phyloP scores from a whole-genome alignment of 2,797 vertebrate species.

The Hippopotamyrus pictus region DNA sequence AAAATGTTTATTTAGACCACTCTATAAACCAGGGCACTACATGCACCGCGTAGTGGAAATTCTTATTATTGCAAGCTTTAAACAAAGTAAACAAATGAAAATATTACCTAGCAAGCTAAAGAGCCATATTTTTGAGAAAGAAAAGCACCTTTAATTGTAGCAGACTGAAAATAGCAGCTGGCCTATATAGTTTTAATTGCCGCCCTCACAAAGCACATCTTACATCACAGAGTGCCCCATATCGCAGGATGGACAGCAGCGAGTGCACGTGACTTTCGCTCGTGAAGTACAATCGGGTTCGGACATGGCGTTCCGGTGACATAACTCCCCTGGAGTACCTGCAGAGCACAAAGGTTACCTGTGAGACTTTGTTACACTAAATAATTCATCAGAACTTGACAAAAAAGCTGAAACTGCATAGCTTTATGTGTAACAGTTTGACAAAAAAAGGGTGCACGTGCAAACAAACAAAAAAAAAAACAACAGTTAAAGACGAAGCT shows the following conservation, averaged over 20 bases:
- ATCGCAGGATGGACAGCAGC: conserved; percentile 75
- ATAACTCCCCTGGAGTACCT: conserved; percentile 84
- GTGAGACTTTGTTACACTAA: not conserved
- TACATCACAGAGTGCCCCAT: conserved; percentile 79
- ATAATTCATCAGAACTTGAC: not conserved
- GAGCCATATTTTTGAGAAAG: not conserved
- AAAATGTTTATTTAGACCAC: not conserved
- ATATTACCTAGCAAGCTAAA: not conserved
- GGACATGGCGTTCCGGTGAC: conserved; percentile 82
- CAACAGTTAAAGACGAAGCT: not conserved
- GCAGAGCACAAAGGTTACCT: not conserved
- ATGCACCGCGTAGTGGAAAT: not conserved
- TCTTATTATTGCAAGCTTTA: not conserved
- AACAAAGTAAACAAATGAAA: not conserved
- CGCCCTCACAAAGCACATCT: conserved; percentile 34
- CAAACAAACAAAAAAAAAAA: not conserved
- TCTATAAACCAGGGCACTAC: not conserved
- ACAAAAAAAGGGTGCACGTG: not conserved
- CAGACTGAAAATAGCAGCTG: not conserved
- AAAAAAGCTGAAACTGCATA: not conserved
- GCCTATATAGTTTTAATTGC: not conserved
- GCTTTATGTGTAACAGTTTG: not conserved
- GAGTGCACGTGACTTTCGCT: conserved; percentile 86
- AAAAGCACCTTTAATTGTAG: not conserved
- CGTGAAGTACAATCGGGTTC: conserved; percentile 81